phyloP scores from a whole-genome alignment of 1,140 invertebrate species.

The Platorchestia sp. region DNA sequence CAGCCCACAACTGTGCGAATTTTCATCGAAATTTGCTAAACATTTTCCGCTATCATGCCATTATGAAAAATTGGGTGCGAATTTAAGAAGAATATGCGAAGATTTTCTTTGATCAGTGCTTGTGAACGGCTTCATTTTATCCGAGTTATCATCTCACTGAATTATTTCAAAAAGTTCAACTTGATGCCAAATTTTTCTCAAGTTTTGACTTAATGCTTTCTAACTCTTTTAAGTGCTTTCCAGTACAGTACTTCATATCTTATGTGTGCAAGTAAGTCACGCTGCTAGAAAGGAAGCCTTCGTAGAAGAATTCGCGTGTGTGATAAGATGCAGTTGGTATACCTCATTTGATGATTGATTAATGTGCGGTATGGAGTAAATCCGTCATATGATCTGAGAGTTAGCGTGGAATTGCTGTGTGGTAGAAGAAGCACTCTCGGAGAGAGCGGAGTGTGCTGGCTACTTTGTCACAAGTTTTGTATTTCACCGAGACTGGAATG shows the following conservation, averaged over 20 bases:
- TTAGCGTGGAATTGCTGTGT: neutral
- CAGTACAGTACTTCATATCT: no score
- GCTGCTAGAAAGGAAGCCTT: no score
- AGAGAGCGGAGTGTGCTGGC: no score
- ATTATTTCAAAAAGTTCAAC: neutral
- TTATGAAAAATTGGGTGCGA: neutral
- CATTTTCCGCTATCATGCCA: neutral
- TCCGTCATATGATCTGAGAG: neutral
- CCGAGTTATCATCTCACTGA: neutral
- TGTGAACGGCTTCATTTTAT: neutral
- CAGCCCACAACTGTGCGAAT: neutral
- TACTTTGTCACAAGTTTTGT: neutral
- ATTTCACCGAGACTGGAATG: neutral
- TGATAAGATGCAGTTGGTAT: no score
- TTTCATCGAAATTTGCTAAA: neutral
- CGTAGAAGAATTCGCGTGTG: no score
- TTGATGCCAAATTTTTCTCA: neutral
- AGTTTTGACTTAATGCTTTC: neutral
- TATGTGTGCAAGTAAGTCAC: no score
- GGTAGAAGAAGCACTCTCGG: neutral
- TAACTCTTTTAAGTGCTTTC: neutral
- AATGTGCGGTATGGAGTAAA: neutral
- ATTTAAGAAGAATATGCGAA: neutral
- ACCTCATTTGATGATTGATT: neutral
- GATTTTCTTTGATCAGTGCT: neutral